Evolutionary conservation across 2,797 vertebrate genomes (phyloP).

Genomic region (Triplophysa yarkandensis): DNA sequence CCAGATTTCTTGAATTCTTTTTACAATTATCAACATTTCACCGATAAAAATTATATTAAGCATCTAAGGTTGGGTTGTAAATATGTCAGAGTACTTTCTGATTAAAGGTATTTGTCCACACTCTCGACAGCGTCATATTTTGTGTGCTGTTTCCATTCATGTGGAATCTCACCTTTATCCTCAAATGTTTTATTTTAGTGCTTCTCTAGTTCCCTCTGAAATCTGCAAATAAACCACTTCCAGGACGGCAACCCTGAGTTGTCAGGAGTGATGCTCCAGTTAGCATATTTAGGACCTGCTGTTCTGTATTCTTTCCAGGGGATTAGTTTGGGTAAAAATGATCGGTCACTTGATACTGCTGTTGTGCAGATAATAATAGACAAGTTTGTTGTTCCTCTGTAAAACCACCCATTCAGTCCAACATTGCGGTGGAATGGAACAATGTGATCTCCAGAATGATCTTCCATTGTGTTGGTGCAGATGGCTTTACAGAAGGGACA

Average conservation of each 20-base stretch:
- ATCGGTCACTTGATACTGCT: background rate
- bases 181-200: background rate
- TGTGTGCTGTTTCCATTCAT: slow-evolving; percentile 22
- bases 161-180: background rate
- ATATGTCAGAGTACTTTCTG: too few species aligned
- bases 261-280: slow-evolving; percentile 49
- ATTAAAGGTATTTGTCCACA: background rate
- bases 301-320: slow-evolving; percentile 37
- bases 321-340: background rate
- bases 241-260: slow-evolving; percentile 27
- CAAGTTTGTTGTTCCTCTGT: slow-evolving; percentile 15
- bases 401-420: slow-evolving; percentile 23
- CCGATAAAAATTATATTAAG: too few species aligned
- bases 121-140: slow-evolving; percentile 16
- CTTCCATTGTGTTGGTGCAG: slow-evolving; percentile 33
- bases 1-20: too few species aligned
- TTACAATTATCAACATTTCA: too few species aligned
- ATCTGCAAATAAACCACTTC: slow-evolving; percentile 46
- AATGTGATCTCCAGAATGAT: slow-evolving; percentile 34
- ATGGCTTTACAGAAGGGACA: slow-evolving; percentile 45
- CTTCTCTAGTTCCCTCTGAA: slow-evolving; percentile 30
- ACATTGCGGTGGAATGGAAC: slow-evolving; percentile 22
- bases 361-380: slow-evolving; percentile 19
- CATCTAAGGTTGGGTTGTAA: too few species aligned
- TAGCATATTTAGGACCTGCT: slow-evolving; percentile 26